phyloP scores from a whole-genome alignment of 1,140 invertebrate species.

The Aphidius gifuensis region DNA sequence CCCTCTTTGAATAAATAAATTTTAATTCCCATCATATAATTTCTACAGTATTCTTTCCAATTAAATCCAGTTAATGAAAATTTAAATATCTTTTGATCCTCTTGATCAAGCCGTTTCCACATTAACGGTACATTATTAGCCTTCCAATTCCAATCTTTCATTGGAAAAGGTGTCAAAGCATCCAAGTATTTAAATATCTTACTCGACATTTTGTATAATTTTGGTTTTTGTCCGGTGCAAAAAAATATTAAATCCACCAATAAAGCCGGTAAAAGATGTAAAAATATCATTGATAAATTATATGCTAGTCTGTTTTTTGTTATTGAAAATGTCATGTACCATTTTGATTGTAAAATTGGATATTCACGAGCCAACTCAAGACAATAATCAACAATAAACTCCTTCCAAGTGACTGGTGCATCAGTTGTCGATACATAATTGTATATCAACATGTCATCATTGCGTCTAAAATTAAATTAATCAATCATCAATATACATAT shows the following conservation, averaged over 20 bases:
- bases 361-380: conserved; percentile 52
- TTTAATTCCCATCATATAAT: conserved; percentile 65
- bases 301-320: conserved; percentile 57
- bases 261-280: conserved; percentile 65
- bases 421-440: conserved; percentile 70
- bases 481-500: background rate
- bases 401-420: conserved; percentile 65
- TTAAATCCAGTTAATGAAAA: conserved; percentile 67
- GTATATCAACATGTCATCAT: conserved; percentile 60
- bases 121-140: conserved; percentile 63
- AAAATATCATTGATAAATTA: conserved; percentile 54
- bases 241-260: conserved; percentile 58
- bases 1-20: conserved; percentile 72
- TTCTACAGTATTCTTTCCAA: conserved; percentile 66
- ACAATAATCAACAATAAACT: conserved; percentile 56
- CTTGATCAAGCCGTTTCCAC: conserved; percentile 55
- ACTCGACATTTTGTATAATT: conserved; percentile 68
- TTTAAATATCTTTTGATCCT: conserved; percentile 65
- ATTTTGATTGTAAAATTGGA: conserved; percentile 58
- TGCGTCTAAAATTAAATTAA: conserved; percentile 34
- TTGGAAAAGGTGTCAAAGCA: conserved; percentile 71
- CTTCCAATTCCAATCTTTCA: conserved; percentile 67
- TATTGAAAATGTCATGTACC: conserved; percentile 59
- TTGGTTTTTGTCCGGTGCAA: conserved; percentile 62
- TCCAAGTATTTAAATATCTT: conserved; percentile 72